Percentiles rank a stretch among this genome's conserved stretches.
These are phyloP conservation scores for Neoaliturus tenellus DNA, from an alignment of 2,888 invertebrate species.

Conservation along the genomic window DNA sequence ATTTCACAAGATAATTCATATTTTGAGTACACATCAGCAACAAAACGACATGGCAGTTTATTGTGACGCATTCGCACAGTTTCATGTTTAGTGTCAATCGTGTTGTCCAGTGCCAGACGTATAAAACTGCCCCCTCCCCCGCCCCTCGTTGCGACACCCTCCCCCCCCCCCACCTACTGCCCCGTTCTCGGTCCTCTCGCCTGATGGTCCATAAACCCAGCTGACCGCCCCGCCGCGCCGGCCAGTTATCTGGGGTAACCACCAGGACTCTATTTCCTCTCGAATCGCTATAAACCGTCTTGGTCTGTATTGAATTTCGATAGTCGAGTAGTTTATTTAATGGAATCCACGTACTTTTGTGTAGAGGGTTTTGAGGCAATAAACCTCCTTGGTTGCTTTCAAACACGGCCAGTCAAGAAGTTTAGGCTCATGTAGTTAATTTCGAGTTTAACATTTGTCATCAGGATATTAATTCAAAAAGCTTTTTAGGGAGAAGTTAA, in stretches of 20 bases:
- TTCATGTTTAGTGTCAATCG: constrained; percentile 29
- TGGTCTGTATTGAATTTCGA: neutral
- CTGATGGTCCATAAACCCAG: constrained; percentile 2
- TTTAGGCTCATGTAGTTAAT: no score
- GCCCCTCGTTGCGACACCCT: neutral
- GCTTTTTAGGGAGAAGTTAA: no score
- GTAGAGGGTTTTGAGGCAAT: no score
- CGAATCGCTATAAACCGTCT: constrained; percentile 30
- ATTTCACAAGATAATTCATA: no score
- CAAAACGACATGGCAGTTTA: neutral
- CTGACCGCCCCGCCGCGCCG: constrained; percentile 6
- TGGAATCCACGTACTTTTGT: no score
- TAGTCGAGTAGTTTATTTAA: neutral
- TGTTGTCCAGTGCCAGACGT: constrained; percentile 27
- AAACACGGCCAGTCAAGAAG: no score
- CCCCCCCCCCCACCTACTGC: neutral
- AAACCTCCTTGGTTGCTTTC: no score
- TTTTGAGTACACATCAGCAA: no score
- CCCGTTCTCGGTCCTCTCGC: neutral
- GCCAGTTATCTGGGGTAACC: constrained; percentile 14
- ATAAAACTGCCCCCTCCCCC: constrained; percentile 38
- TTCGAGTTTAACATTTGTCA: no score
- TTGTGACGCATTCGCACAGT: constrained; percentile 7
- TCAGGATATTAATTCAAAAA: no score
- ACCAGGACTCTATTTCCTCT: constrained; percentile 39